Percentiles rank a stretch among this genome's conserved stretches.
Conservation (phyloP, 2,113 vertebrate genomes). For the Gallinago paraguaiae region DNA sequence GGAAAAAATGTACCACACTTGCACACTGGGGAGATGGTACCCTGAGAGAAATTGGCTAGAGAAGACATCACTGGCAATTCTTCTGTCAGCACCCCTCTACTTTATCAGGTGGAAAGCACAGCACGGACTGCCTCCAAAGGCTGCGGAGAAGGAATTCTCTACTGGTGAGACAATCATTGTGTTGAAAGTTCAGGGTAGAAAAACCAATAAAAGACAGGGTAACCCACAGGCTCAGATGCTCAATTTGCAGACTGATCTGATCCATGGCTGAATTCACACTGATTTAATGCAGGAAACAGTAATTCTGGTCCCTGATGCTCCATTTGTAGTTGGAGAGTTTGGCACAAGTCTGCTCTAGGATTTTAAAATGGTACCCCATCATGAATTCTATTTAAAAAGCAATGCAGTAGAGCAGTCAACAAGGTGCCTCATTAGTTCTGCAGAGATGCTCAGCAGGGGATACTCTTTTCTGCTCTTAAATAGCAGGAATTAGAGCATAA, state of each 20-base stretch:
- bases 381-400: conserved; percentile 24
- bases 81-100: background rate
- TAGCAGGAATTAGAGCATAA: background rate
- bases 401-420: background rate
- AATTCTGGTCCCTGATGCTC: background rate
- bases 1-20: background rate
- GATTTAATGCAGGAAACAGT: background rate
- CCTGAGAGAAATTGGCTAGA: background rate
- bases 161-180: background rate
- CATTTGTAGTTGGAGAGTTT: background rate
- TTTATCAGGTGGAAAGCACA: background rate
- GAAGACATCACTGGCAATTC: background rate
- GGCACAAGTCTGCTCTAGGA: background rate
- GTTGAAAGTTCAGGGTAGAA: background rate
- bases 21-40: background rate
- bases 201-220: background rate
- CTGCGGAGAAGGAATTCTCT: background rate
- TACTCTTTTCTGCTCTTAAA: background rate
- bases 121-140: background rate
- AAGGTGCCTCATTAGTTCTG: conserved; percentile 18
- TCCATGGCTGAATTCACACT: background rate
- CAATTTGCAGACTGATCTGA: background rate
- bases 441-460: background rate
- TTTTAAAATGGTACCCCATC: background rate
- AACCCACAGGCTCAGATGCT: background rate